A percentile compares a stretch with the other conserved stretches of the same genome.
These are phyloP conservation scores for Melipona bicolor DNA, from an alignment of 2,888 invertebrate genomes.

Conservation along the genomic window DNA sequence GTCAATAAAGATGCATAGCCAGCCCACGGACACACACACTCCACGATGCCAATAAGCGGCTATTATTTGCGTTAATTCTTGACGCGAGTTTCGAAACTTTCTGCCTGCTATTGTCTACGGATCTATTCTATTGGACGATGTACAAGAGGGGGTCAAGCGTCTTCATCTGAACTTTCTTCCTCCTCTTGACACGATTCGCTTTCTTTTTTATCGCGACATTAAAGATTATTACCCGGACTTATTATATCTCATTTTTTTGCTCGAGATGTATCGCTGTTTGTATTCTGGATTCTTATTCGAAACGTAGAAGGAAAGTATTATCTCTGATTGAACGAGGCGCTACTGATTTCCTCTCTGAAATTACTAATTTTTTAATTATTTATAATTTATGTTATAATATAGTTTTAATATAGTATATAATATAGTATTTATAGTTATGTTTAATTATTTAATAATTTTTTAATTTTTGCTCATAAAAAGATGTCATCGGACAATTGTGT, in stretches of 20 bases:
- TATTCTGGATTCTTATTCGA: background rate
- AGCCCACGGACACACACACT: slow-evolving; percentile 51
- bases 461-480: too few species aligned
- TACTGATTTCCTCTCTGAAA: too few species aligned
- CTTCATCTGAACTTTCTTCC: background rate
- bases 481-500: too few species aligned
- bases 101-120: slow-evolving; percentile 36
- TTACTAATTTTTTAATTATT: too few species aligned
- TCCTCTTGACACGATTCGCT: background rate
- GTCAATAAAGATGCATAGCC: slow-evolving; percentile 65
- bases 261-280: background rate
- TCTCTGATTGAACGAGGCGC: background rate
- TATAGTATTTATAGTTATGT: too few species aligned
- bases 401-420: too few species aligned
- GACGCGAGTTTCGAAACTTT: slow-evolving; percentile 50
- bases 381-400: too few species aligned
- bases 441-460: too few species aligned
- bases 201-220: background rate
- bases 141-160: slow-evolving; percentile 14
- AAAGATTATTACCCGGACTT: background rate
- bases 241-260: too few species aligned
- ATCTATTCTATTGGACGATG: background rate
- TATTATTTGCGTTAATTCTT: slow-evolving; percentile 69
- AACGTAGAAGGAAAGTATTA: background rate
- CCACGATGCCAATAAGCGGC: slow-evolving; percentile 66